Evolutionary conservation across 2,888 invertebrate genomes (phyloP).

Genomic region (Pinctada fucata): DNA sequence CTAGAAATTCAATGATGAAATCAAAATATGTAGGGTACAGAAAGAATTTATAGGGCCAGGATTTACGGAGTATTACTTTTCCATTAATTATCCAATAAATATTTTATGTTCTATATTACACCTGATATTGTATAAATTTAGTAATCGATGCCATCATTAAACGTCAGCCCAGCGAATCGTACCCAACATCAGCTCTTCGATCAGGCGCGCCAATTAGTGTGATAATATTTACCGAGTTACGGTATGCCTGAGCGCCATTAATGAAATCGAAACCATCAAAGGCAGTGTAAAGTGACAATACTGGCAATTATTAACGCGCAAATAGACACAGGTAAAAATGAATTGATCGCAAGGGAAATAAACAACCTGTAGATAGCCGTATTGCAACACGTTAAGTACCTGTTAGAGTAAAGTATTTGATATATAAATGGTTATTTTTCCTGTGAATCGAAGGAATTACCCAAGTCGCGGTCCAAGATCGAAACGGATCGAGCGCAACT

Average conservation of each 20-base stretch:
- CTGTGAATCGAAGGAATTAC: too few relatives aligned
- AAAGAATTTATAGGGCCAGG: too few relatives aligned
- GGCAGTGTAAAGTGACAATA: neutral
- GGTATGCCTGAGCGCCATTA: neutral
- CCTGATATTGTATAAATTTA: too few relatives aligned
- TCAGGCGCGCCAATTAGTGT: too few relatives aligned
- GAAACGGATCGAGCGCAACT: neutral
- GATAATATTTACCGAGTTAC: neutral
- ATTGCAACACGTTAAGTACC: neutral
- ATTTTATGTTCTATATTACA: too few relatives aligned
- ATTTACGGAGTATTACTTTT: too few relatives aligned
- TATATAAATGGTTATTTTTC: neutral
- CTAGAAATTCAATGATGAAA: too few relatives aligned
- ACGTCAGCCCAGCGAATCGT: too few relatives aligned
- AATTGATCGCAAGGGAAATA: neutral
- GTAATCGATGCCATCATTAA: too few relatives aligned
- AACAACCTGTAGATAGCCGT: neutral
- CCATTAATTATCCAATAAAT: too few relatives aligned
- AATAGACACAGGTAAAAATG: neutral
- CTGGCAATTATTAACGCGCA: neutral
- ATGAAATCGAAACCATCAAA: slow-evolving; percentile 1
- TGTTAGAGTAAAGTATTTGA: neutral
- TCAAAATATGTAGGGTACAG: too few relatives aligned
- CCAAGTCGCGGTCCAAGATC: neutral
- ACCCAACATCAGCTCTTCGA: too few relatives aligned